Base-by-base conservation (phyloP, 2,888 invertebrate species). In the Spicauda simplicius region DNA sequence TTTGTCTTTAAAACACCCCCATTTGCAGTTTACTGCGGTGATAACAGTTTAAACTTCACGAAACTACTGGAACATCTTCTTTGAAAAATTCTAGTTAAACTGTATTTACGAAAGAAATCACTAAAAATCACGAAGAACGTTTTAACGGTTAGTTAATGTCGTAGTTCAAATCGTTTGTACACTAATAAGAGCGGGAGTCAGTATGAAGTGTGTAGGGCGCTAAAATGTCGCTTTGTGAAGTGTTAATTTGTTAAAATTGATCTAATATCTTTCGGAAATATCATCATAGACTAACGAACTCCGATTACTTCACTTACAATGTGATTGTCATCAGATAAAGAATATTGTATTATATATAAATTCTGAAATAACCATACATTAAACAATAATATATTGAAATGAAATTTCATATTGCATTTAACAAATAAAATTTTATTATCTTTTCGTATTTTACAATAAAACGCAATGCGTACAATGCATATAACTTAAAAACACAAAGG, bases 101-200 rank as follows among this genome's bases (percentile, higher is more conserved):
- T 10, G 19, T 64, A 41, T 63, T 57, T 52, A 33, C 54, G 30
- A 64, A 56, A 14, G 57, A 66, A 70, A 71, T 73, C 66, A 37
- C 33, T 66, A 33, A 56, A 74, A 74, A 75, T 73, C 71, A 73
- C 71, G 64, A 70, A 67, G 63, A 70, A 68, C 66, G 69, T 71
- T 75, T 71, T 72, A 77, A 78, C 76, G 71, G 73, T 74, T 69
- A 65, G 73, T 74, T 75, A 79, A 77, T 76, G 76, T 72, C 62
- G 68, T 77, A 72, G 79, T 78, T 78, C 70, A 78, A 79, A 82
- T 77, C 73, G 75, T 75, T 78, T 77, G 74, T 78, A 76, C 79
- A 80, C 78, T 83, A 84, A 83, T 84, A 82, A 79, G 77, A 80
- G 80, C 77, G 80, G 79, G 82, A 83, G 82, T 85, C 82, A 80